Evolutionary conservation across 2,113 vertebrate species (phyloP).

Genomic region (Tursiops truncatus): DNA sequence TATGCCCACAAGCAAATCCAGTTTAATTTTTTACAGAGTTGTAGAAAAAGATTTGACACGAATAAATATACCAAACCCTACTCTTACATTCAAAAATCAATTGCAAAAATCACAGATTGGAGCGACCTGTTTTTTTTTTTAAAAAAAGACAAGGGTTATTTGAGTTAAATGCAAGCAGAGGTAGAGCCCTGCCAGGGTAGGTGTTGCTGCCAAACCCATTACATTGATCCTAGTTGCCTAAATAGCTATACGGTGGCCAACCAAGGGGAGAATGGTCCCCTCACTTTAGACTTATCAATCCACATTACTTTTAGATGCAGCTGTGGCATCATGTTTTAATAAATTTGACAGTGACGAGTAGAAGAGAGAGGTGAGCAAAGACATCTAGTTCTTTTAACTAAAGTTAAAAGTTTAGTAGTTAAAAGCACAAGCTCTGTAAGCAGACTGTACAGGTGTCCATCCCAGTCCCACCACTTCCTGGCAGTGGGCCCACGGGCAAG

Average conservation of each 20-base stretch:
- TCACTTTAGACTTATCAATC: background rate
- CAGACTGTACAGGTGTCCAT: background rate
- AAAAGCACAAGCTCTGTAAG: background rate
- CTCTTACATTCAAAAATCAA: background rate
- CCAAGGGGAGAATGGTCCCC: background rate
- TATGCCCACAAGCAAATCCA: background rate
- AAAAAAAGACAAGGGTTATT: background rate
- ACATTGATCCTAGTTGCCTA: background rate
- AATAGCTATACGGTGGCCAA: background rate
- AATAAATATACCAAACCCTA: background rate
- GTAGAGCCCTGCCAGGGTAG: background rate
- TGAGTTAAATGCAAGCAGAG: background rate
- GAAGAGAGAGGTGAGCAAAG: background rate
- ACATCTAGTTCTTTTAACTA: too few species aligned
- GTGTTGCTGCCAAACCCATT: background rate
- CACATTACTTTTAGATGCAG: background rate
- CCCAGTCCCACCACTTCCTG: background rate
- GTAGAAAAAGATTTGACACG: conserved; percentile 1
- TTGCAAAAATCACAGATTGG: background rate
- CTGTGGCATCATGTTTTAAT: background rate
- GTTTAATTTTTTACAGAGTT: background rate
- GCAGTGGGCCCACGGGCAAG: background rate
- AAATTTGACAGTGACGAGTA: background rate
- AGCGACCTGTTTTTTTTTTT: background rate
- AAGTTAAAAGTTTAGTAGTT: background rate